Percentiles rank a stretch among this genome's conserved stretches.
Conservation (phyloP, 2,888 invertebrate species). For the Amphipoea oculea region DNA sequence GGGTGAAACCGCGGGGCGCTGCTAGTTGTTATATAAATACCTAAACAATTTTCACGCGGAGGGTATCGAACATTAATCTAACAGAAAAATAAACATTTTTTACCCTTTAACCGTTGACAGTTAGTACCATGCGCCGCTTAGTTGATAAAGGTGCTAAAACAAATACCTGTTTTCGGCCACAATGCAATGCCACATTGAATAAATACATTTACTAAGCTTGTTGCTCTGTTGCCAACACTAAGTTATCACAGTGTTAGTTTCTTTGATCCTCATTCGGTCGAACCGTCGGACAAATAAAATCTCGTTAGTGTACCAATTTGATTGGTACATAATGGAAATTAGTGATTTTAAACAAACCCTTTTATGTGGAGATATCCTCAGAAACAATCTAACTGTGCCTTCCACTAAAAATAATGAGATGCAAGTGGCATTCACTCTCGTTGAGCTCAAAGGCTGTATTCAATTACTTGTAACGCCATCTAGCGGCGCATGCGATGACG, state of each 20-base stretch:
- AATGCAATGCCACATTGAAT: conserved; percentile 55
- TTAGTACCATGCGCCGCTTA: neutral
- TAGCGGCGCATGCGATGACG: conserved; percentile 54
- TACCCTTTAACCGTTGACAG: neutral
- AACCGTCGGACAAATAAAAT: neutral
- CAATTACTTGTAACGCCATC: conserved; percentile 64
- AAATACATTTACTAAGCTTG: conserved; percentile 19
- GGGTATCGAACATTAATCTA: neutral
- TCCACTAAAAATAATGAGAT: conserved; percentile 16
- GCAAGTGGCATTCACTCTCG: conserved; percentile 34
- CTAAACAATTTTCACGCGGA: neutral
- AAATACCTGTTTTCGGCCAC: conserved; percentile 59
- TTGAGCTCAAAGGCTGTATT: conserved; percentile 35
- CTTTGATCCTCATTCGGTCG: conserved; percentile 3
- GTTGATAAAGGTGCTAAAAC: conserved; percentile 36
- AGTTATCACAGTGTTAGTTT: conserved; percentile 16
- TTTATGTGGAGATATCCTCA: neutral
- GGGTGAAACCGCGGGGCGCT: too few relatives aligned
- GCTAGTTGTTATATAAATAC: neutral
- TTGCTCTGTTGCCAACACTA: conserved; percentile 18
- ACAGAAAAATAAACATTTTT: neutral
- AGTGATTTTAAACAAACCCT: neutral
- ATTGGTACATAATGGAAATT: neutral
- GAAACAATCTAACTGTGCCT: neutral
- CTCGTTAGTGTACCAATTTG: neutral